Percentiles rank a stretch among this genome's conserved stretches.
Conservation (phyloP, 2,797 vertebrate genomes). For the Holocentrus rufus region DNA sequence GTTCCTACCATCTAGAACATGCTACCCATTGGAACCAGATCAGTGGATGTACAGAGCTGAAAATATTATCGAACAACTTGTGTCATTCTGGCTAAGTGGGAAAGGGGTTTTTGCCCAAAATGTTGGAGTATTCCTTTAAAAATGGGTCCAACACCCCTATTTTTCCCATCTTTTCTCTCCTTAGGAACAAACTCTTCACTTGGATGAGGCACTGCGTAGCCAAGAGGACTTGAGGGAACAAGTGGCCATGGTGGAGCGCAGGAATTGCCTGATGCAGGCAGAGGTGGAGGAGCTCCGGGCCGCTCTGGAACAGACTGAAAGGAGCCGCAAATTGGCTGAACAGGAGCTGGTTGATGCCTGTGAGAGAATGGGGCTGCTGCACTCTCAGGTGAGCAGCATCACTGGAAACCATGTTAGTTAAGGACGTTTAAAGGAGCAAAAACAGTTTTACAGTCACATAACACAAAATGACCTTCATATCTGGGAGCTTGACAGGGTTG, state of each 20-base stretch:
- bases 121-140: too few species aligned
- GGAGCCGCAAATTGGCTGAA: slow-evolving; percentile 82
- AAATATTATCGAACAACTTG: too few species aligned
- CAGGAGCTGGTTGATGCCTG: slow-evolving; percentile 85
- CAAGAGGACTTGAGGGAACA: slow-evolving; percentile 88
- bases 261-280: slow-evolving; percentile 81
- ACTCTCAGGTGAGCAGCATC: slow-evolving; percentile 73
- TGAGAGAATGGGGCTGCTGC: slow-evolving; percentile 83
- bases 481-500: not conserved
- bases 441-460: not conserved
- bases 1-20: too few species aligned
- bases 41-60: too few species aligned
- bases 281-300: slow-evolving; percentile 86
- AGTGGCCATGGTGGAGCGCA: slow-evolving; percentile 82
- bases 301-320: slow-evolving; percentile 86
- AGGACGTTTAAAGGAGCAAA: not conserved
- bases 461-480: not conserved
- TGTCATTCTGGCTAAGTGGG: too few species aligned
- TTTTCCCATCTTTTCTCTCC: not conserved
- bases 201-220: slow-evolving; percentile 82
- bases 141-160: too few species aligned
- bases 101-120: too few species aligned
- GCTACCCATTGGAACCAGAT: too few species aligned
- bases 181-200: slow-evolving; percentile 79
- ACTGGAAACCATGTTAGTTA: not conserved